Conservation (phyloP, 1,140 invertebrate genomes). For the Cydia fagiglandana region DNA sequence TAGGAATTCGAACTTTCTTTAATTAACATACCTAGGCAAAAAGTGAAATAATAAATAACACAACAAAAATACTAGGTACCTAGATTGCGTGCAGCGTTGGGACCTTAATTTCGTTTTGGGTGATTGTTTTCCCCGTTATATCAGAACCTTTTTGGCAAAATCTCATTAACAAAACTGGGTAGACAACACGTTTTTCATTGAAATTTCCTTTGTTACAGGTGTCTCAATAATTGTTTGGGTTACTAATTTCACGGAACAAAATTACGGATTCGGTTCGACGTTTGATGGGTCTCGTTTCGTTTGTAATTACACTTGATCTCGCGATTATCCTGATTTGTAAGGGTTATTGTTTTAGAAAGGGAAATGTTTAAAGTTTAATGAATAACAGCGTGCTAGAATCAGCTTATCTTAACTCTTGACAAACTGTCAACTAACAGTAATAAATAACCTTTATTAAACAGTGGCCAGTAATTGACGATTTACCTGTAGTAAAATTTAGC, state of each 20-base stretch:
- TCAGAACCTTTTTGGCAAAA: not conserved
- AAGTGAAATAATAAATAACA: not conserved
- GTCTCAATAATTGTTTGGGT: slow-evolving; percentile 43
- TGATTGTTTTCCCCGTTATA: not conserved
- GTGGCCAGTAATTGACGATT: no score
- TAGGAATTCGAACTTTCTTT: not conserved
- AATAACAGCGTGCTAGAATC: slow-evolving; percentile 2
- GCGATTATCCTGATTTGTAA: slow-evolving; percentile 37
- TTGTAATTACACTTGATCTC: slow-evolving; percentile 52
- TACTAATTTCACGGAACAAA: slow-evolving; percentile 39
- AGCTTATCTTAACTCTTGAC: not conserved
- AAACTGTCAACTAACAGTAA: not conserved
- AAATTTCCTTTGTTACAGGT: slow-evolving; percentile 19
- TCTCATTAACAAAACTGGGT: slow-evolving; percentile 6
- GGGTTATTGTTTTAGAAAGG: slow-evolving; percentile 12
- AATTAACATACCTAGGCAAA: not conserved
- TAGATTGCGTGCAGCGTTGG: not conserved
- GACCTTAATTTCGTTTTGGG: not conserved
- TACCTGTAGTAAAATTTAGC: no score
- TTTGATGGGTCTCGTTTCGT: slow-evolving; percentile 38
- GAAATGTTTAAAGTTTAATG: not conserved
- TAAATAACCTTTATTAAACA: no score
- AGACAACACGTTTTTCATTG: slow-evolving; percentile 25
- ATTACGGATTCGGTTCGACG: slow-evolving; percentile 45
- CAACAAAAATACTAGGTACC: not conserved